phyloP scores from a whole-genome alignment of 2,888 invertebrate species.

The Campoletis raptor region DNA sequence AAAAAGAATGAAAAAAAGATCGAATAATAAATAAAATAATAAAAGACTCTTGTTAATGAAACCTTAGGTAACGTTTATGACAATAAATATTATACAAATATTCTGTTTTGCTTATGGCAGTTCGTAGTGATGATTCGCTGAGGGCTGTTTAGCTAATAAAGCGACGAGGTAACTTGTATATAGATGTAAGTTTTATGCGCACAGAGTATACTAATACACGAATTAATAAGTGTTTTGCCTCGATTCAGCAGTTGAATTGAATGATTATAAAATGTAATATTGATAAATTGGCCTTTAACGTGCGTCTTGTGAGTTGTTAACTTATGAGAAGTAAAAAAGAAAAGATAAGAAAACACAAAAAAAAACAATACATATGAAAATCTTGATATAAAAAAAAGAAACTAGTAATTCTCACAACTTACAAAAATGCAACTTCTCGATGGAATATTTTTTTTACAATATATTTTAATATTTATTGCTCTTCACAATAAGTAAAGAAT shows the following conservation, averaged over 20 bases:
- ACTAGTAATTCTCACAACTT: constrained; percentile 17
- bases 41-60: constrained; percentile 42
- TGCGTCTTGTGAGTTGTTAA: constrained; percentile 39
- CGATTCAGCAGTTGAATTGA: constrained; percentile 45
- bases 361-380: neutral
- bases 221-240: constrained; percentile 59
- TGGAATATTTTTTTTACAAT: constrained; percentile 60
- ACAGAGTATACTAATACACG: constrained; percentile 56
- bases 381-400: constrained; percentile 21
- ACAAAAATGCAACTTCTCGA: constrained; percentile 11
- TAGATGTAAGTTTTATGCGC: constrained; percentile 69
- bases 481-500: neutral
- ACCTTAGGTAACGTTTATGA: constrained; percentile 39
- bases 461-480: constrained; percentile 10
- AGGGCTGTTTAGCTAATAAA: constrained; percentile 48
- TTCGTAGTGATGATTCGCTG: constrained; percentile 37
- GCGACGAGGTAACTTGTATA: constrained; percentile 56
- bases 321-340: constrained; percentile 34
- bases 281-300: constrained; percentile 58
- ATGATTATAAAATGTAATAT: constrained; percentile 41
- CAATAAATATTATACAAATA: constrained; percentile 53
- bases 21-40: constrained; percentile 10
- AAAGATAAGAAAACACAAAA: constrained; percentile 26
- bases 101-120: constrained; percentile 59
- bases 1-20: neutral